Percentiles rank a stretch among this genome's conserved stretches.
Evolutionary conservation across 2,888 invertebrate genomes (phyloP).

Genomic region (Xylota sylvarum): DNA sequence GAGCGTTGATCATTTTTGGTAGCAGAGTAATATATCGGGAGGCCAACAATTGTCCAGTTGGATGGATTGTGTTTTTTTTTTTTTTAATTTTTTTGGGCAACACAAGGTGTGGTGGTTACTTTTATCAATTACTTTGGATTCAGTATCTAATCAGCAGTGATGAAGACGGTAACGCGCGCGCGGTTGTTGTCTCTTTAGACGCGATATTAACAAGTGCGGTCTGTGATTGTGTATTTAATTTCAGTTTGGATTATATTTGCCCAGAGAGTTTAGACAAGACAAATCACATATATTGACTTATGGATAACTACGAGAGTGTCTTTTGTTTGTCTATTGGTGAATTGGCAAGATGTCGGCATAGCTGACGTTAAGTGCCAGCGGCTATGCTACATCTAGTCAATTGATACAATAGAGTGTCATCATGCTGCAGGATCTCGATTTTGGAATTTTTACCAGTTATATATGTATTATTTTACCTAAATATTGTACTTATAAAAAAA

Average conservation of each 20-base stretch:
- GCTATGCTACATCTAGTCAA: constrained; percentile 86
- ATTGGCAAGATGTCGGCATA: constrained; percentile 86
- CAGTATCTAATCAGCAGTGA: constrained; percentile 84
- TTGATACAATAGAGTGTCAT: constrained; percentile 83
- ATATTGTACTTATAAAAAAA: neutral
- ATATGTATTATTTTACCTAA: neutral
- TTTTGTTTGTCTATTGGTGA: constrained; percentile 81
- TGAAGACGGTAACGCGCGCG: constrained; percentile 80
- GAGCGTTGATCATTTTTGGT: constrained; percentile 75
- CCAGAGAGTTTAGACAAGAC: constrained; percentile 76
- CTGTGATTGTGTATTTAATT: constrained; percentile 14
- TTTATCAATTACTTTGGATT: constrained; percentile 81
- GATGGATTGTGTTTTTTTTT: constrained; percentile 57
- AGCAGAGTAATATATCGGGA: constrained; percentile 34
- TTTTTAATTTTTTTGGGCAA: constrained; percentile 33
- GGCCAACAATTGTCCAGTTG: constrained; percentile 58
- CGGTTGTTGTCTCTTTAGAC: constrained; percentile 32
- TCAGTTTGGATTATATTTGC: constrained; percentile 80
- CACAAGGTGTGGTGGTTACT: constrained; percentile 84
- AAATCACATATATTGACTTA: constrained; percentile 4
- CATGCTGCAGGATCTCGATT: constrained; percentile 59
- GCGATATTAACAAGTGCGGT: constrained; percentile 42
- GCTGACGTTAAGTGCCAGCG: constrained; percentile 83
- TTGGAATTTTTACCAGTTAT: neutral
- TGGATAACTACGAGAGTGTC: constrained; percentile 45